A percentile compares a stretch with the other conserved stretches of the same genome.
phyloP scores from a whole-genome alignment of 2,797 vertebrate species.

The Rhinoraja longicauda region DNA sequence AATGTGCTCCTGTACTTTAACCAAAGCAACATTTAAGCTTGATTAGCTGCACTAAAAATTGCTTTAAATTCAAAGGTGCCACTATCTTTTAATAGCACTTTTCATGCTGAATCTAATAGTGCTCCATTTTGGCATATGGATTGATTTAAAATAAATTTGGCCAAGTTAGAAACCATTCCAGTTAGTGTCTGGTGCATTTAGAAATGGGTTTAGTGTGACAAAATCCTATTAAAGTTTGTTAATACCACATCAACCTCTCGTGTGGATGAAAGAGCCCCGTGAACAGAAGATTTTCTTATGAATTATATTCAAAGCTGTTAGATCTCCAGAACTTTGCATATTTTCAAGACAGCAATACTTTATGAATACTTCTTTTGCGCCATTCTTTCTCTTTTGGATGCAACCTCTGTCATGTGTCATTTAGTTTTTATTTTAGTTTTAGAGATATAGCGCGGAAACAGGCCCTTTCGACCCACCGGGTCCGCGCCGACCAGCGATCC shows the following conservation, averaged over 20 bases:
- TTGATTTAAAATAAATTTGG: conserved; percentile 20
- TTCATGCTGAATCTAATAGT: not conserved
- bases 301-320: conserved; percentile 10
- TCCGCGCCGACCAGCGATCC: too few species aligned
- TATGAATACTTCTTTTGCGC: not conserved
- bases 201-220: not conserved
- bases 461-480: too few species aligned
- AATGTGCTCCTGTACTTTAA: too few species aligned
- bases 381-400: not conserved
- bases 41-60: not conserved
- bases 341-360: not conserved
- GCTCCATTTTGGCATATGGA: not conserved
- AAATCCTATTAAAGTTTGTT: conserved; percentile 16
- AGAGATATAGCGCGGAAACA: too few species aligned
- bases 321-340: not conserved
- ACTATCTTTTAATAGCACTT: not conserved
- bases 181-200: conserved; percentile 20
- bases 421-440: too few species aligned
- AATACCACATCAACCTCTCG: not conserved
- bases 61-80: not conserved
- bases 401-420: not conserved
- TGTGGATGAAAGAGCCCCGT: conserved; percentile 27
- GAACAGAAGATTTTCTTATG: conserved; percentile 21
- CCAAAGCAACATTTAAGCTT: not conserved
- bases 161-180: not conserved